Evolutionary conservation across 64 coral and sea anemone genomes (phyloP), one percentile per base, ranked within the genome.

Genomic region (Pachyseris speciosa): DNA sequence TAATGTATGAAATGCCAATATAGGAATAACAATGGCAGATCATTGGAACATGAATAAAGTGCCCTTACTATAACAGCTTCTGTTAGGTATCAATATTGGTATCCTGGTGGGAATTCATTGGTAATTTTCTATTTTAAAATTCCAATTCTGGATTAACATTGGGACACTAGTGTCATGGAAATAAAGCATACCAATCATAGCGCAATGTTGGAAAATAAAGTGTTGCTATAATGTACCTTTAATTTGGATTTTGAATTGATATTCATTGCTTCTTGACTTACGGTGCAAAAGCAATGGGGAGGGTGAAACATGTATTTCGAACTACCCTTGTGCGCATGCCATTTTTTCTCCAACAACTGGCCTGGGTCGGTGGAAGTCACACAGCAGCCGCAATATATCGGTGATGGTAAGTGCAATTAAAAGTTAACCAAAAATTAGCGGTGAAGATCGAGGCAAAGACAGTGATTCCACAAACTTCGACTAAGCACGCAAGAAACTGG

Each of bases 121-220:
- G 67, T 70, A 70, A 38, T 11, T 70, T 70, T 39, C 34, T 70
- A 38, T n/a, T n/a, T 70, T 39, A 70, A 70, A 39, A 70, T 39
- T 70, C 67, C 67, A 70, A 70, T 41, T 70, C 32, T 70, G 67
- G 67, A 70, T 70, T 41, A 70, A 38, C 34, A 70, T 70, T 70
- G 36, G 36, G 32, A 70, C 16, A 70, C 36, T 70, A 70, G 67
- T 37, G 32, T 37, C 1, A 20, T 36, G 5, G 30, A 68, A 36
- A 68, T 68, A 68, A 68, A 34, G 64, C 64, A 68, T 68, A 68
- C 30, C 64, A 68, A 68, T 68, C 28, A 68, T 68, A 68, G 32
- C 64, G 12, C 64, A 68, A 36, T 68, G 64, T 68, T 68, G 27
- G 64, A 31, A 68, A 68, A 68, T 68, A 9, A 68, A 68, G 5